A percentile compares a stretch with the other conserved stretches of the same genome.
Evolutionary conservation across 2,888 invertebrate species (phyloP).

Genomic region (Strigamia transsilvanica): DNA sequence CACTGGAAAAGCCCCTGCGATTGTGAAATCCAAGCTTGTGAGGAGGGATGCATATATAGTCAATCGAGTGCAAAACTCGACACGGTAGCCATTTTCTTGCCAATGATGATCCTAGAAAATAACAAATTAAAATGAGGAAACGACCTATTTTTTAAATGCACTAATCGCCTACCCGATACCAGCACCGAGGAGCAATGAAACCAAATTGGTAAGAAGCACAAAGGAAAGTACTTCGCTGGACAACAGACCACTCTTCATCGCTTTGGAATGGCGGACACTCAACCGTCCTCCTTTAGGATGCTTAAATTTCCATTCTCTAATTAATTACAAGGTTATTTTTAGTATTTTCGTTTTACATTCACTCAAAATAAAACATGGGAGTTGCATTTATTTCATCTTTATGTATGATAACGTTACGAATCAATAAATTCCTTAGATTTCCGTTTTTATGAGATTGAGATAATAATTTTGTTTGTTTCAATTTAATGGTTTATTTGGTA

Average conservation of each 20-base stretch:
- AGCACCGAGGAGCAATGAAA: constrained; percentile 88
- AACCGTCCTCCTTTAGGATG: constrained; percentile 69
- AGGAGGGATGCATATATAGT: constrained; percentile 38
- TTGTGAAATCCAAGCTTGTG: constrained; percentile 35
- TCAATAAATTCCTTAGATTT: too few species aligned
- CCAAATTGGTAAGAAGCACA: constrained; percentile 86
- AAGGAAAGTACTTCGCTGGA: constrained; percentile 89
- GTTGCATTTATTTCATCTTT: too few species aligned
- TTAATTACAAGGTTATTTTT: constrained; percentile 57
- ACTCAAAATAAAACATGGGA: too few species aligned
- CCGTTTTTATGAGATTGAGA: too few species aligned
- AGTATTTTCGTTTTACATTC: not conserved
- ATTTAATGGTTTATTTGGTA: too few species aligned
- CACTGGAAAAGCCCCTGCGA: constrained; percentile 40
- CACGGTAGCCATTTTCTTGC: constrained; percentile 52
- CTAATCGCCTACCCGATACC: constrained; percentile 80
- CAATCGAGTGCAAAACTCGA: constrained; percentile 53
- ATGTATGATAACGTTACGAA: too few species aligned
- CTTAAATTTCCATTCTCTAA: constrained; percentile 85
- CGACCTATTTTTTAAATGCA: not conserved
- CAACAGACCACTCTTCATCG: constrained; percentile 82
- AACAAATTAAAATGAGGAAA: not conserved
- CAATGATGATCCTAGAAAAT: constrained; percentile 48
- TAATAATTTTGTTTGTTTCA: too few species aligned
- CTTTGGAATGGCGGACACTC: constrained; percentile 76